These are phyloP conservation scores for Selenia dentaria DNA, from an alignment of 2,888 invertebrate species.

Conservation along the genomic window DNA sequence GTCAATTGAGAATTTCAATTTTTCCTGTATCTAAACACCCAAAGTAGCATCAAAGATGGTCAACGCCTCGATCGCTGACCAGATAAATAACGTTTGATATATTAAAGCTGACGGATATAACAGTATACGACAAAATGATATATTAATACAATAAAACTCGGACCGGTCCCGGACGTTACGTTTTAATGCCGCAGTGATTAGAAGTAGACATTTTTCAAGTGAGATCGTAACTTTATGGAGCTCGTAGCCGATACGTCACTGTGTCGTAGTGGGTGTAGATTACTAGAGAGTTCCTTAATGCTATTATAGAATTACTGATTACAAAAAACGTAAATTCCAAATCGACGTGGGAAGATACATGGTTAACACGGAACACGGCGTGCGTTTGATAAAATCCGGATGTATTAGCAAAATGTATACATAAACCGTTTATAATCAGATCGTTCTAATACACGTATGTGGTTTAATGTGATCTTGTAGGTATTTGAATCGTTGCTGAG, in stretches of 20 bases:
- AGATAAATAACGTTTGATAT: constrained; percentile 74
- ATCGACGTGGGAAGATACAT: constrained; percentile 32
- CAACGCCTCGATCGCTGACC: constrained; percentile 59
- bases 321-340: constrained; percentile 45
- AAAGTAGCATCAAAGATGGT: constrained; percentile 51
- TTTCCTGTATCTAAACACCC: constrained; percentile 9
- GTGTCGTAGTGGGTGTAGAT: constrained; percentile 61
- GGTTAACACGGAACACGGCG: constrained; percentile 16
- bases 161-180: constrained; percentile 64
- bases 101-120: constrained; percentile 59
- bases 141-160: constrained; percentile 63
- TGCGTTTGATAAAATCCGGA: constrained; percentile 22
- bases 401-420: constrained; percentile 20
- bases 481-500: constrained; percentile 20
- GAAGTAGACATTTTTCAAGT: constrained; percentile 67
- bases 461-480: constrained; percentile 29
- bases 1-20: constrained; percentile 19
- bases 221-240: constrained; percentile 42
- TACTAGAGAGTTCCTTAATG: constrained; percentile 56
- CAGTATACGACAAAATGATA: constrained; percentile 68
- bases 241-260: constrained; percentile 52
- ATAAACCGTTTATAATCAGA: constrained; percentile 19
- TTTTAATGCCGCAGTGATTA: constrained; percentile 70
- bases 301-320: constrained; percentile 52
- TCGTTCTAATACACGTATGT: constrained; percentile 15